A percentile compares a stretch with the other conserved stretches of the same genome.
Evolutionary conservation across 2,113 vertebrate species (phyloP).

Genomic region (Perca flavescens): DNA sequence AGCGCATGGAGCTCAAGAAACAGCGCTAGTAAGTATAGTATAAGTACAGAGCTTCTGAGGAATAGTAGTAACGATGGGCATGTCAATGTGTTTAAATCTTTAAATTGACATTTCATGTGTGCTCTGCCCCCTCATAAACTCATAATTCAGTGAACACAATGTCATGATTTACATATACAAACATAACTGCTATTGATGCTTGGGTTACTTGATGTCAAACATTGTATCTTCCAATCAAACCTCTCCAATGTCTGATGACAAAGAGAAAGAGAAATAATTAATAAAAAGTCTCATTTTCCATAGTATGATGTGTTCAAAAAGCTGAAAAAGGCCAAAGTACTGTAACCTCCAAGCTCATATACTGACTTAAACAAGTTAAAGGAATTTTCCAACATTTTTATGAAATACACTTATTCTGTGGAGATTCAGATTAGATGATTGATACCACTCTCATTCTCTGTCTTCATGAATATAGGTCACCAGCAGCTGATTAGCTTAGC

Average conservation of each 20-base stretch:
- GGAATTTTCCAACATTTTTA: not conserved
- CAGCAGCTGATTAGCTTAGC: not conserved
- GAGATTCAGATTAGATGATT: not conserved
- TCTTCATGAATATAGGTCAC: not conserved
- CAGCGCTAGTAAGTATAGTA: slow-evolving; percentile 32
- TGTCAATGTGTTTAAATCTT: slow-evolving; percentile 42
- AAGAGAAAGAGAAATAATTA: not conserved
- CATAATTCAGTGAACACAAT: slow-evolving; percentile 48
- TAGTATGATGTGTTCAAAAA: not conserved
- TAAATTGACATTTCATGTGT: slow-evolving; percentile 57
- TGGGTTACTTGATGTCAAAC: slow-evolving; percentile 43
- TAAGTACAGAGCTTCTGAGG: slow-evolving; percentile 57
- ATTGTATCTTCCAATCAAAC: slow-evolving; percentile 30
- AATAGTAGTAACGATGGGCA: slow-evolving; percentile 38
- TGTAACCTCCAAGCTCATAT: too few relatives aligned
- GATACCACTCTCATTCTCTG: not conserved
- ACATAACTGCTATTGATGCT: slow-evolving; percentile 33
- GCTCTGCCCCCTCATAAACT: slow-evolving; percentile 42
- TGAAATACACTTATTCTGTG: not conserved
- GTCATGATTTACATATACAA: slow-evolving; percentile 63
- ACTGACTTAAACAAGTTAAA: not conserved
- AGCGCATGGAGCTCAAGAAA: slow-evolving; percentile 28
- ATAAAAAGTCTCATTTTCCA: not conserved
- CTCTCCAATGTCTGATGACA: slow-evolving; percentile 8
- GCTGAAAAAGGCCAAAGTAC: not conserved